A percentile compares a stretch with the other conserved stretches of the same genome.
phyloP scores from a whole-genome alignment of 2,888 invertebrate species.

The Macaria notata region DNA sequence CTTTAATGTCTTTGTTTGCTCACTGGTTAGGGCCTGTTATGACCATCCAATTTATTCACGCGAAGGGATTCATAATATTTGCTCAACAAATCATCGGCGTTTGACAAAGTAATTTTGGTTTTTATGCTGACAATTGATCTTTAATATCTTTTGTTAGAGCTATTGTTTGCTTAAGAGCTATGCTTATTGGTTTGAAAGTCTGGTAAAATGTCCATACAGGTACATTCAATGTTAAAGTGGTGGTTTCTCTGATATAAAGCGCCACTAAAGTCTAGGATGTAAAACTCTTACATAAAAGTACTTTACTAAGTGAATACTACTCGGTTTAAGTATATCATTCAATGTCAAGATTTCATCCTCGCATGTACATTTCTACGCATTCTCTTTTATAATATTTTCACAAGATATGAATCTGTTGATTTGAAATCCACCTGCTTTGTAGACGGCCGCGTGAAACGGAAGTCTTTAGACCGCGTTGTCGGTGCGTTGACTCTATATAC shows the following conservation, averaged over 20 bases:
- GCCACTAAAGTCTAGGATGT: too few species aligned
- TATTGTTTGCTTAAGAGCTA: too few species aligned
- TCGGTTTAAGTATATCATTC: slow-evolving; percentile 15
- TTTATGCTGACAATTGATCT: too few species aligned
- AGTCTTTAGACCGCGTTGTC: slow-evolving; percentile 20
- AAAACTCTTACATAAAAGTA: too few species aligned
- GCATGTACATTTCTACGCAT: slow-evolving; percentile 22
- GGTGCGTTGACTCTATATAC: slow-evolving; percentile 8
- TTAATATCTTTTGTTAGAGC: too few species aligned
- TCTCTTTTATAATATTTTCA: slow-evolving; percentile 28
- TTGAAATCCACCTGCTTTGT: slow-evolving; percentile 28
- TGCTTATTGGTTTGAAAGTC: too few species aligned
- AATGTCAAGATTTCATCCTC: slow-evolving; percentile 32
- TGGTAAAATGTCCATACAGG: too few species aligned
- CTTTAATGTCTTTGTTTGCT: slow-evolving; percentile 33
- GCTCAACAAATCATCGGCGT: background rate
- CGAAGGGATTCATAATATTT: slow-evolving; percentile 3
- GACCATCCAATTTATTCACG: slow-evolving; percentile 4
- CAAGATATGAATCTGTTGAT: slow-evolving; percentile 25
- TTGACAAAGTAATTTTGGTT: too few species aligned
- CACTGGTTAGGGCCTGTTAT: slow-evolving; percentile 32
- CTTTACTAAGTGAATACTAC: too few species aligned
- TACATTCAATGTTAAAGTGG: too few species aligned
- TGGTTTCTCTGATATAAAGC: too few species aligned
- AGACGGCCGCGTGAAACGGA: slow-evolving; percentile 25